phyloP scores from a whole-genome alignment of 1,140 invertebrate species.

The Plodia interpunctella region DNA sequence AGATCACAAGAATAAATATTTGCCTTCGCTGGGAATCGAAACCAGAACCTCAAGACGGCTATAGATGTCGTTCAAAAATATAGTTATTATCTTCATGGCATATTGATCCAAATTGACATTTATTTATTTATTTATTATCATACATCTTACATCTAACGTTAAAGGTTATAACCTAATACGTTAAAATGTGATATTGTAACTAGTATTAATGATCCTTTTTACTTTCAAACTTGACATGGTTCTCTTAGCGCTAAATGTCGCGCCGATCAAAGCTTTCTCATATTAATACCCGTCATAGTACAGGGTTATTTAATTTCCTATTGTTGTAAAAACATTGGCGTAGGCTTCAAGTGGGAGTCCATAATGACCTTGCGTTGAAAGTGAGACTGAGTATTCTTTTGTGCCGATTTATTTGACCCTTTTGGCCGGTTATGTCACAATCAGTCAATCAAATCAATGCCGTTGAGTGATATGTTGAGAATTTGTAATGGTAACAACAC shows the following conservation, averaged over 20 bases:
- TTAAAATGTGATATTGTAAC: too few species aligned
- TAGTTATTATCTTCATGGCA: not conserved
- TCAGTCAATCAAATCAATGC: not conserved
- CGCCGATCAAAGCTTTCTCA: not conserved
- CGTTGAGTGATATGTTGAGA: too few species aligned
- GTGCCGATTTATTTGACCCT: conserved; percentile 1
- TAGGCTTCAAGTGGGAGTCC: conserved; percentile 27
- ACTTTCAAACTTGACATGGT: not conserved
- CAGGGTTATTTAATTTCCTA: conserved; percentile 9
- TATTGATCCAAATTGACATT: too few species aligned
- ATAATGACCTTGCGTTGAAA: conserved; percentile 34
- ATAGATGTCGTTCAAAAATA: too few species aligned
- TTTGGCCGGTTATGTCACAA: conserved; percentile 8
- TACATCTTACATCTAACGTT: too few species aligned
- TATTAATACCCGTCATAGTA: not conserved
- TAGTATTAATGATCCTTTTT: conserved; percentile 2
- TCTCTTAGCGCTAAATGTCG: not conserved
- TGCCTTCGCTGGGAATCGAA: too few species aligned
- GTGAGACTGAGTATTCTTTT: conserved; percentile 26
- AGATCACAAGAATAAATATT: too few species aligned
- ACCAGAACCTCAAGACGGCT: too few species aligned
- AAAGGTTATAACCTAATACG: too few species aligned
- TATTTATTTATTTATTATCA: too few species aligned
- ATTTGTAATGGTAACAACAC: too few species aligned
- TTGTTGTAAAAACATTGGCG: conserved; percentile 17